phyloP scores from a whole-genome alignment of 2,113 vertebrate species.

The Hirundichthys speculiger region DNA sequence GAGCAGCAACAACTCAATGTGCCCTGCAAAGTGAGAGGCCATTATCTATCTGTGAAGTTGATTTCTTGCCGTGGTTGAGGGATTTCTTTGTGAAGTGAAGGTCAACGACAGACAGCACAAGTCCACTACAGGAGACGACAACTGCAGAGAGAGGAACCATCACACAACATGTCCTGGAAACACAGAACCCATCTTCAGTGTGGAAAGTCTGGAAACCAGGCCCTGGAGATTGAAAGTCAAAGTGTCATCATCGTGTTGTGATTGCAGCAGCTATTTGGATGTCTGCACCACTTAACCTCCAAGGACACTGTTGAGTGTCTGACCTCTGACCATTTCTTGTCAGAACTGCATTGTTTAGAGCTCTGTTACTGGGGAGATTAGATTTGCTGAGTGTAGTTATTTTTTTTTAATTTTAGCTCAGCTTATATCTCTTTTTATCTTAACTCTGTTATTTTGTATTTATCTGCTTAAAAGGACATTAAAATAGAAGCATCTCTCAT shows the following conservation, averaged over 20 bases:
- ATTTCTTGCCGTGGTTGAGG: constrained; percentile 48
- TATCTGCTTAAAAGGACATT: constrained; percentile 17
- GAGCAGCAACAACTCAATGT: constrained; percentile 32
- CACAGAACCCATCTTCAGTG: no score
- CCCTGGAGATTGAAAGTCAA: not conserved
- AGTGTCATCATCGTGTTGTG: constrained; percentile 28
- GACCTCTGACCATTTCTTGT: constrained; percentile 60
- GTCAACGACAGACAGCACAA: constrained; percentile 11
- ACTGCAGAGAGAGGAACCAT: constrained; percentile 22
- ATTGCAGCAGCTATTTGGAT: constrained; percentile 25
- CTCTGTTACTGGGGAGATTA: constrained; percentile 39
- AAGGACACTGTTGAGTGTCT: constrained; percentile 27
- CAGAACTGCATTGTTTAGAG: constrained; percentile 38
- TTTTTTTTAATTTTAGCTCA: constrained; percentile 9
- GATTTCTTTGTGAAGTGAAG: constrained; percentile 45
- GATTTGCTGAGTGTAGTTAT: constrained; percentile 30
- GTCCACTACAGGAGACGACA: no score
- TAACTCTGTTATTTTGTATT: constrained; percentile 17
- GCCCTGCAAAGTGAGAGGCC: constrained; percentile 19
- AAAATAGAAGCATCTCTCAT: constrained; percentile 28
- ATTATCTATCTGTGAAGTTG: constrained; percentile 58
- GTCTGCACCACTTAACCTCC: constrained; percentile 51
- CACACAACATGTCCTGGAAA: not conserved
- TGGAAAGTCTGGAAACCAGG: no score
- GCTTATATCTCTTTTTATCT: constrained; percentile 10